A percentile compares a stretch with the other conserved stretches of the same genome.
Conservation (phyloP, 2,113 vertebrate species). For the Centrocercus urophasianus region DNA sequence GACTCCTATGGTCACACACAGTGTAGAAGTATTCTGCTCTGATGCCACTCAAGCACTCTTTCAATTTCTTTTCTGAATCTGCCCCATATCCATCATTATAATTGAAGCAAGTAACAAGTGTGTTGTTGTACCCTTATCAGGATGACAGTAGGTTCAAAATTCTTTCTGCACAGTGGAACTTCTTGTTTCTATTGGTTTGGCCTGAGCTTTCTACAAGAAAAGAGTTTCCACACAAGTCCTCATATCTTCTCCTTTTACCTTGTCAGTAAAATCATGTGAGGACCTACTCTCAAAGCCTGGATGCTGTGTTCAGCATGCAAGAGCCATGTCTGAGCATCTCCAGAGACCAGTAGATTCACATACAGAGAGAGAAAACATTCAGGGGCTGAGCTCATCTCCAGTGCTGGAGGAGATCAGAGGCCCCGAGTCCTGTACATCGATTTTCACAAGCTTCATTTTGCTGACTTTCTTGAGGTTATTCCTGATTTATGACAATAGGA, state of each 20-base stretch:
- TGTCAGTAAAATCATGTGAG: neutral
- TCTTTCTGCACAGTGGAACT: neutral
- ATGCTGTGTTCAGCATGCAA: neutral
- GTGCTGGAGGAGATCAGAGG: constrained; percentile 20
- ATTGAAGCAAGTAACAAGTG: neutral
- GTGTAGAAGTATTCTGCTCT: neutral
- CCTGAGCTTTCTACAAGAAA: neutral
- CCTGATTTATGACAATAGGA: constrained; percentile 49
- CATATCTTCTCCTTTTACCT: neutral
- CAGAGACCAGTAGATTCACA: neutral
- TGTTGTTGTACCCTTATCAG: neutral
- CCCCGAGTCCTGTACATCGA: neutral
- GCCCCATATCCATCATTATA: neutral
- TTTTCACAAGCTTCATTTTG: constrained; percentile 40
- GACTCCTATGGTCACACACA: neutral
- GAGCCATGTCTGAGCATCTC: neutral
- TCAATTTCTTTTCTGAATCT: neutral
- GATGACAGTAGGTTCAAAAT: neutral
- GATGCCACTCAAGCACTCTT: neutral
- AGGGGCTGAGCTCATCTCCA: neutral
- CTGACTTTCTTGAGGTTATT: constrained; percentile 43
- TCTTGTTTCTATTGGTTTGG: neutral
- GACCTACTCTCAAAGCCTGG: neutral
- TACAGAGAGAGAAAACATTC: neutral
- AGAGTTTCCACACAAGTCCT: fast-evolving